A percentile compares a stretch with the other conserved stretches of the same genome.
These are phyloP conservation scores for Puffinus mauretanicus DNA, from an alignment of 2,113 vertebrate genomes.

Conservation along the genomic window DNA sequence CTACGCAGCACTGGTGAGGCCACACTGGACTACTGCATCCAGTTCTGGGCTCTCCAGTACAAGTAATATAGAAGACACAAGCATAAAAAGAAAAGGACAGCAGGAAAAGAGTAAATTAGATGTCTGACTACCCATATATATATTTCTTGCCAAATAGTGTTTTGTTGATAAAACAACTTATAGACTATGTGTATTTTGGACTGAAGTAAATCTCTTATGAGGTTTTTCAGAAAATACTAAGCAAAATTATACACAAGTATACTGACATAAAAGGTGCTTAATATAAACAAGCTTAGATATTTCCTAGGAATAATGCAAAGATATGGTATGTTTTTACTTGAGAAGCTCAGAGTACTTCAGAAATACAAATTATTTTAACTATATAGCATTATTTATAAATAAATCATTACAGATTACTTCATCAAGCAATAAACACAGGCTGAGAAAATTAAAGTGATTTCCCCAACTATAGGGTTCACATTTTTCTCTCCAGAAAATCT, in stretches of 20 bases:
- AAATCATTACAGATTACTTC: background rate
- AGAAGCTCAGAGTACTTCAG: background rate
- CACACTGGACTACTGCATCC: background rate
- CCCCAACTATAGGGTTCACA: background rate
- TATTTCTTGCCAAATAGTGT: conserved; percentile 26
- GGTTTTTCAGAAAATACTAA: background rate
- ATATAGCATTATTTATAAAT: background rate
- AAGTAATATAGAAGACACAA: background rate
- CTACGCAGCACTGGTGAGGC: background rate
- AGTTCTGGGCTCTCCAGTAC: background rate
- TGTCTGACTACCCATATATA: background rate
- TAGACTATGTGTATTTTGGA: background rate
- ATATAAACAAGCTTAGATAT: background rate
- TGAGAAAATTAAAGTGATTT: background rate
- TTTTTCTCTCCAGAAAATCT: background rate
- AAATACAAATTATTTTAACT: background rate
- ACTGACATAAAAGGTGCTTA: background rate
- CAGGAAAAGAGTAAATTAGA: background rate
- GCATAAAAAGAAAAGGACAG: background rate
- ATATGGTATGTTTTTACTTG: background rate
- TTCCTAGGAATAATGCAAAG: background rate
- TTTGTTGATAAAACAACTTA: background rate
- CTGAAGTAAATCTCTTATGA: background rate
- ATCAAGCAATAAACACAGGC: background rate
- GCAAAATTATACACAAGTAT: background rate